Evolutionary conservation across 2,113 vertebrate genomes (phyloP), one percentile per base, ranked within the genome.

Genomic region (Tympanuchus pallidicinctus): DNA sequence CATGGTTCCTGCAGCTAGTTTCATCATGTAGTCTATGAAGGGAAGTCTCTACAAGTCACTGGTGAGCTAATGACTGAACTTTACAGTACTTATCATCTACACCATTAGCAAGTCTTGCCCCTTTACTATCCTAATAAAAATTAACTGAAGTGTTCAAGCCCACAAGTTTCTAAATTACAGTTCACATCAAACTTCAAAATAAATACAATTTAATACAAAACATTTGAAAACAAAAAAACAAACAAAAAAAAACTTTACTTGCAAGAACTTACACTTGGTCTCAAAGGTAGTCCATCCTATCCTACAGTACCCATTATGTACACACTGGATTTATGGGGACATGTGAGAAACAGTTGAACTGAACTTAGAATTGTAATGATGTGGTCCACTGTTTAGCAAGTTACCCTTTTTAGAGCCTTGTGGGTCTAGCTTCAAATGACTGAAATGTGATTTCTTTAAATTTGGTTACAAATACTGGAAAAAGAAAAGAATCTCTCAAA

Each of bases 181-280:
- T 52, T 63, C 78, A 83, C 36, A 57, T 64, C 69, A 88, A 88
- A 80, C n/a, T 86, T 88, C 24, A 89, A 81, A 97, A 94, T 94
- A 96, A 97, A 95, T 93, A 94, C 45, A 74, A n/a, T 64, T 92
- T 87, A 73, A 72, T 88, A 89, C 5, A 90, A 95, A 88, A 78
- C 34, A 67, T 36, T 43, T 43, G 36, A 3, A n/a, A 60, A 86
- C 10, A 15, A 10, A 50, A 36, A 36, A 36, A 36, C 8, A 36
- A 36, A 36, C 34, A 36, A 8, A 8, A 36, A 38, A 38, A 38
- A 38, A 38, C 40, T 70, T 85, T 54, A 64, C 71, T 73, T 93
- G 75, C 36, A 84, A 81, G 88, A 74, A 48, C 32, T 25, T 92
- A 70, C 12, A 22, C 15, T 45, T 84, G 45, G 25, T 89, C 78